A percentile compares a stretch with the other conserved stretches of the same genome.
Evolutionary conservation across 2,113 vertebrate species (phyloP).

Genomic region (Ochotona curzoniae): DNA sequence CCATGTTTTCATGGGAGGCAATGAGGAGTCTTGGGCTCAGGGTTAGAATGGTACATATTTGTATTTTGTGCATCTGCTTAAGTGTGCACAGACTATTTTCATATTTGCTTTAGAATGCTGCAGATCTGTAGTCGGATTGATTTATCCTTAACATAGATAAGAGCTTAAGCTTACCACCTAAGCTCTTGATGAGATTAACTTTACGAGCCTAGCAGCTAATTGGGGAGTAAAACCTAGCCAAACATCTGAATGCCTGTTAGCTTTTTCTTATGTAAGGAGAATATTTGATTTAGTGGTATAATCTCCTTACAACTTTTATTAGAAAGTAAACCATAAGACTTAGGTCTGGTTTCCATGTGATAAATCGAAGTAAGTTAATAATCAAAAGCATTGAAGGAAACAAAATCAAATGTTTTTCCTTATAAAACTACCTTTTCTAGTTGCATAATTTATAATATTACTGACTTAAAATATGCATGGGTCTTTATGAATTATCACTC

Average conservation of each 20-base stretch:
- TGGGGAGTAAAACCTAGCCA: background rate
- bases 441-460: background rate
- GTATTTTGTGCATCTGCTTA: conserved; percentile 11
- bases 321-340: background rate
- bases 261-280: conserved; percentile 8
- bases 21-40: too few relatives aligned
- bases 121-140: background rate
- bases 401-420: background rate
- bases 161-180: conserved; percentile 18
- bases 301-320: background rate
- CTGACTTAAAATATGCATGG: background rate
- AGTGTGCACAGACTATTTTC: background rate
- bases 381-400: background rate
- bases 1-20: background rate
- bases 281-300: background rate
- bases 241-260: background rate
- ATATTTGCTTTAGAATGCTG: conserved; percentile 1
- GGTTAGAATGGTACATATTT: background rate
- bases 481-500: background rate
- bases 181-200: conserved; percentile 41
- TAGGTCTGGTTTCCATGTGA: background rate
- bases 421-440: background rate
- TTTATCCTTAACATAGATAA: conserved; percentile 4
- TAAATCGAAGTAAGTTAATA: conserved; percentile 28
- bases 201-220: conserved; percentile 41